A percentile compares a stretch with the other conserved stretches of the same genome.
phyloP scores from a whole-genome alignment of 1,140 invertebrate genomes.

The Carcinoscorpius rotundicauda region DNA sequence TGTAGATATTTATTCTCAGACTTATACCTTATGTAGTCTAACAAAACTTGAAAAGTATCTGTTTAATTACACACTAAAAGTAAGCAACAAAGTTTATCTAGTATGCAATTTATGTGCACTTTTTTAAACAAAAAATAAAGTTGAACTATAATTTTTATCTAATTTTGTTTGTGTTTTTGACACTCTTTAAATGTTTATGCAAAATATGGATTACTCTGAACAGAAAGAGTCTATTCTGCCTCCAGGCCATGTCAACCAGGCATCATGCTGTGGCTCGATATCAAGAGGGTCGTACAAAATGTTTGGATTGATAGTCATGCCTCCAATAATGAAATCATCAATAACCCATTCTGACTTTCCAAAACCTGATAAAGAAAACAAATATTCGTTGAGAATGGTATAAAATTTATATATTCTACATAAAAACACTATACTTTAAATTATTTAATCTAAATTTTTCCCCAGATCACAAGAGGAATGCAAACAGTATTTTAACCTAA shows the following conservation, averaged over 20 bases:
- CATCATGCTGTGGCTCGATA: constrained; percentile 21
- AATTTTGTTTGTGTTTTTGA: too few relatives aligned
- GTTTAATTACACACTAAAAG: too few relatives aligned
- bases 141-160: too few relatives aligned
- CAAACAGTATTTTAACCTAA: neutral
- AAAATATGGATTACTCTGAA: constrained; percentile 21
- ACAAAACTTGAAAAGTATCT: too few relatives aligned
- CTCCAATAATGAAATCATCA: constrained; percentile 35
- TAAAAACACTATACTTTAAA: neutral
- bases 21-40: too few relatives aligned
- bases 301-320: constrained; percentile 32
- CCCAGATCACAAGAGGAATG: too few relatives aligned
- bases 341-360: constrained; percentile 33
- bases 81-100: too few relatives aligned
- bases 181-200: constrained; percentile 22
- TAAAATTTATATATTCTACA: too few relatives aligned
- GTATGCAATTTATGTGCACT: too few relatives aligned
- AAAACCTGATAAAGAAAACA: constrained; percentile 6
- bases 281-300: constrained; percentile 34
- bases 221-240: constrained; percentile 31
- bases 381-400: too few relatives aligned
- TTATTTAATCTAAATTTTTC: neutral
- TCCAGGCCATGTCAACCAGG: constrained; percentile 36
- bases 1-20: too few relatives aligned
- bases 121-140: too few relatives aligned